Percentiles rank a stretch among this genome's conserved stretches.
These are phyloP conservation scores for Etheostoma perlongum DNA, from an alignment of 2,797 vertebrate species.

Conservation along the genomic window DNA sequence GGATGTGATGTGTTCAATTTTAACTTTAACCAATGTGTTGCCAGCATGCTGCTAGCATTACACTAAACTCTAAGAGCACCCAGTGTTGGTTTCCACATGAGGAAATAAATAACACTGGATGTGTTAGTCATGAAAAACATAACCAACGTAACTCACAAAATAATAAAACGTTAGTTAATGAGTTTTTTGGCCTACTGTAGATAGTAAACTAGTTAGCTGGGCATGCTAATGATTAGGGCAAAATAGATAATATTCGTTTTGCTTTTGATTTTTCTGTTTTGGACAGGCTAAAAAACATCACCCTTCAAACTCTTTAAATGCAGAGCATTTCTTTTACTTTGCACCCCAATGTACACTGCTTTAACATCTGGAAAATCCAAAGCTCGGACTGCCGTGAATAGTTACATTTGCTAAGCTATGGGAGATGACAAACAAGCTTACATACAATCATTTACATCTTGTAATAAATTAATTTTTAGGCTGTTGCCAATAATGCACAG, in stretches of 20 bases:
- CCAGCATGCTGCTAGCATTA: background rate
- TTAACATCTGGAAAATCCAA: background rate
- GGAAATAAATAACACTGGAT: no score
- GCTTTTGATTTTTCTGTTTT: no score
- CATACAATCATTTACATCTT: background rate
- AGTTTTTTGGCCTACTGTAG: background rate
- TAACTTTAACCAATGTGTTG: background rate
- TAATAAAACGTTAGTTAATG: background rate
- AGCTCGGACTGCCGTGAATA: slow-evolving; percentile 1
- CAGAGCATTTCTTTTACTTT: background rate
- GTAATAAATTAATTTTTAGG: background rate
- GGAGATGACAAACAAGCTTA: background rate
- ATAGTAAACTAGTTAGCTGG: no score
- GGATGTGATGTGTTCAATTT: background rate
- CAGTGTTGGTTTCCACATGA: no score
- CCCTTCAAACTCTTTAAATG: background rate
- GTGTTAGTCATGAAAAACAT: no score
- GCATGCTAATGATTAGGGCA: background rate
- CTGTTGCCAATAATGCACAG: background rate
- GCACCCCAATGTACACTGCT: background rate
- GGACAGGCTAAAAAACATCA: no score
- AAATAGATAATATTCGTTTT: no score
- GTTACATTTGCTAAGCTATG: background rate
- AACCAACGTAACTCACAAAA: background rate
- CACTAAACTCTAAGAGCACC: background rate